Conservation (phyloP, 1,140 invertebrate species). For the Drosophila takahashii region DNA sequence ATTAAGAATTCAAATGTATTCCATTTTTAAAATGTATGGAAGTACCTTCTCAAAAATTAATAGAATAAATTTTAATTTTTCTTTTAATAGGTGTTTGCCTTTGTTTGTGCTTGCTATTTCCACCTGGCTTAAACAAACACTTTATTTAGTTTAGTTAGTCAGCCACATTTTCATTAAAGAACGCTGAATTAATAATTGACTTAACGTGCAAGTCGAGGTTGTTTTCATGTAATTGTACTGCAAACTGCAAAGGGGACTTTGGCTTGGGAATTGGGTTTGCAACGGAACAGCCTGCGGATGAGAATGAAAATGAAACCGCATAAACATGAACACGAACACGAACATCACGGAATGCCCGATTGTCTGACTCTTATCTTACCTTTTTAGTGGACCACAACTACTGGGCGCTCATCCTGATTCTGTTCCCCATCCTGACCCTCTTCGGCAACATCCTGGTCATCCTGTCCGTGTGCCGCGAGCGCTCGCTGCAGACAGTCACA, state of each 20-base stretch:
- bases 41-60: too few species aligned
- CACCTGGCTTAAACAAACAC: neutral
- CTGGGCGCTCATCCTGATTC: slow-evolving; percentile 93
- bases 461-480: slow-evolving; percentile 95
- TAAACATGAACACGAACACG: neutral
- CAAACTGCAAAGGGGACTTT: neutral
- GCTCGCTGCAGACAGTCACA: slow-evolving; percentile 96
- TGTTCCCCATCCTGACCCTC: slow-evolving; percentile 96
- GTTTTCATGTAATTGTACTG: neutral
- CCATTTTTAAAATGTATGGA: too few species aligned
- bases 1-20: too few species aligned
- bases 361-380: neutral
- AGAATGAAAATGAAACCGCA: neutral
- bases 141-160: neutral
- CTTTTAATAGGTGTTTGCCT: too few species aligned
- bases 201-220: neutral
- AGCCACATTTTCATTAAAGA: neutral
- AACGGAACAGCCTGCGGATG: neutral
- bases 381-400: slow-evolving; percentile 88
- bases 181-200: neutral
- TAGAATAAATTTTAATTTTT: too few species aligned
- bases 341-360: neutral
- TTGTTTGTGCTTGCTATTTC: neutral
- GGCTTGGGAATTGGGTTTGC: neutral
- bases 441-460: slow-evolving; percentile 99